Evolutionary conservation across 2,797 vertebrate genomes (phyloP).

Genomic region (Notoglanidium macrostoma): DNA sequence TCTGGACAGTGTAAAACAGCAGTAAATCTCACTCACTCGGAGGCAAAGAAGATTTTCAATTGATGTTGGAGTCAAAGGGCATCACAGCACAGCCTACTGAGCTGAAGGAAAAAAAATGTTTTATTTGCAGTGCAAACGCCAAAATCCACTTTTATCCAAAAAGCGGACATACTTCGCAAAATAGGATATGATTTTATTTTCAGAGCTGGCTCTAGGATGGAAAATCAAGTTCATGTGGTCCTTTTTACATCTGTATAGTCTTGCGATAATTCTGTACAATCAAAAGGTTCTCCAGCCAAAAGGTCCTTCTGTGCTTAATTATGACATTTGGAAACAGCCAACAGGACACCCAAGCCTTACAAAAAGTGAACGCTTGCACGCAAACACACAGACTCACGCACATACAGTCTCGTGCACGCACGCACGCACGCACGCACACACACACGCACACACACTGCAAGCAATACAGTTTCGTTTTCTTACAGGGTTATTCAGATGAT

Average conservation of each 20-base stretch:
- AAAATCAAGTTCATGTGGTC: constrained; percentile 38
- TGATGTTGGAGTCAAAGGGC: constrained; percentile 25
- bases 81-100: constrained; percentile 22
- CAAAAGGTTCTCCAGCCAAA: constrained; percentile 56
- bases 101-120: constrained; percentile 28
- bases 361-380: constrained; percentile 56
- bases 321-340: constrained; percentile 59
- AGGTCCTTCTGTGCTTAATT: constrained; percentile 64
- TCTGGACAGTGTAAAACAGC: constrained; percentile 42
- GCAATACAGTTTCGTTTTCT: constrained; percentile 65
- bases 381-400: constrained; percentile 53
- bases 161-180: constrained; percentile 8
- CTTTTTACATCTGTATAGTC: constrained; percentile 44
- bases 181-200: constrained; percentile 38
- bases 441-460: constrained; percentile 59
- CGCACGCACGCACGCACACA: constrained; percentile 36
- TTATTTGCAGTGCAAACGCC: constrained; percentile 21
- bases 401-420: constrained; percentile 41
- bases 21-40: constrained; percentile 33
- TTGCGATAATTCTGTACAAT: constrained; percentile 51
- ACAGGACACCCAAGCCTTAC: constrained; percentile 47
- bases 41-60: constrained; percentile 12
- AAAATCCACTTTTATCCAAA: constrained; percentile 27
- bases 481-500: constrained; percentile 70
- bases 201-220: constrained; percentile 34